Evolutionary conservation across 1,140 invertebrate genomes (phyloP).

Genomic region (Pectinophora gossypiella): DNA sequence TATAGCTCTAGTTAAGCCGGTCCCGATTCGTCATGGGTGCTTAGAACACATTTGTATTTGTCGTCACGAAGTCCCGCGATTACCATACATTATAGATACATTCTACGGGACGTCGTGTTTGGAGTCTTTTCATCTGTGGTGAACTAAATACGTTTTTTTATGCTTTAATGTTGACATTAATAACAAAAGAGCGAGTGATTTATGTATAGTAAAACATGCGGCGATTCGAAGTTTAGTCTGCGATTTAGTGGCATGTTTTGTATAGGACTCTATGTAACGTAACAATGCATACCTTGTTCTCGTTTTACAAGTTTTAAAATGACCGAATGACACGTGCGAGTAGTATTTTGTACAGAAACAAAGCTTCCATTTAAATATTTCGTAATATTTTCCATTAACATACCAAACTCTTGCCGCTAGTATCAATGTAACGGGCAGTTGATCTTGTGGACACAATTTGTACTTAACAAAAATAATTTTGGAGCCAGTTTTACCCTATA

Average conservation of each 20-base stretch:
- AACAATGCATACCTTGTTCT: too few relatives aligned
- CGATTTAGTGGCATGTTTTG: background rate
- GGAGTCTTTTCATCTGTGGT: conserved; percentile 1
- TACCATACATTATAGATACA: background rate
- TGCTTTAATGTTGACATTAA: conserved; percentile 68
- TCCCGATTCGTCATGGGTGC: conserved; percentile 52
- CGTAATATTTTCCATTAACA: too few relatives aligned
- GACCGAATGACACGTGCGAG: too few relatives aligned
- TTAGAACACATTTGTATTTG: background rate
- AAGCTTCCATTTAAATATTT: too few relatives aligned
- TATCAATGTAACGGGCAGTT: too few relatives aligned
- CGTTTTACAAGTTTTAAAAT: too few relatives aligned
- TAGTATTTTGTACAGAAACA: too few relatives aligned
- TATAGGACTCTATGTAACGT: too few relatives aligned
- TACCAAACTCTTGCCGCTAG: too few relatives aligned
- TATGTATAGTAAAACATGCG: conserved; percentile 50
- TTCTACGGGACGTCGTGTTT: background rate
- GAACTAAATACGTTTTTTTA: conserved; percentile 72
- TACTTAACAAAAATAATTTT: too few relatives aligned
- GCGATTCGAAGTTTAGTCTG: conserved; percentile 45
- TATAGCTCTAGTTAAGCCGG: conserved; percentile 66
- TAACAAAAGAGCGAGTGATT: conserved; percentile 68
- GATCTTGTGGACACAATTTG: too few relatives aligned
- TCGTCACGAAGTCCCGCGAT: conserved; percentile 1
- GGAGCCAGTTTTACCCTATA: too few relatives aligned